Evolutionary conservation across 2,888 invertebrate species (phyloP).

Genomic region (Lithosia quadra): DNA sequence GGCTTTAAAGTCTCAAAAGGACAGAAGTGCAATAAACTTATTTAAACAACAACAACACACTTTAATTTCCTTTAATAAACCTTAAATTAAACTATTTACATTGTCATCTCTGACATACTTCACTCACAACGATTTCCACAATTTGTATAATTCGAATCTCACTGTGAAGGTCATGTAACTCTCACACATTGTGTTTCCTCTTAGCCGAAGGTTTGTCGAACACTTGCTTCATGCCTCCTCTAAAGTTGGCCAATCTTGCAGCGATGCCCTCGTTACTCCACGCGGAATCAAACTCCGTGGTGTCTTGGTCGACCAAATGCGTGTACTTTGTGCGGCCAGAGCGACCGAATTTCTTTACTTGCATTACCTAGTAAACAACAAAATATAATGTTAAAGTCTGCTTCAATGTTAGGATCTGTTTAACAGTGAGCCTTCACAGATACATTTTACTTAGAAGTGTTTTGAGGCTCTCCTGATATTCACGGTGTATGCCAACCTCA

Average conservation of each 20-base stretch:
- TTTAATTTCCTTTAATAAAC: slow-evolving; percentile 11
- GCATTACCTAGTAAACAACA: slow-evolving; percentile 92
- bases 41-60: background rate
- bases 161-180: background rate
- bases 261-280: slow-evolving; percentile 96
- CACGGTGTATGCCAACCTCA: no score
- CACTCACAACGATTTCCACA: background rate
- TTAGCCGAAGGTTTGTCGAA: slow-evolving; percentile 94
- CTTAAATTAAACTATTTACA: slow-evolving; percentile 18
- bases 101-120: background rate
- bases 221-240: slow-evolving; percentile 97
- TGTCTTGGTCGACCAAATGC: slow-evolving; percentile 99
- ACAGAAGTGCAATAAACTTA: background rate
- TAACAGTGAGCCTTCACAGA: no score
- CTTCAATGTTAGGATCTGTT: background rate
- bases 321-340: slow-evolving; percentile 99
- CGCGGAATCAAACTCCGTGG: slow-evolving; percentile 98
- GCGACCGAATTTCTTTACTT: slow-evolving; percentile 99
- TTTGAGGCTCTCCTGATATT: no score
- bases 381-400: background rate
- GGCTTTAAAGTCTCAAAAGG: no score
- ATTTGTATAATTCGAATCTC: background rate
- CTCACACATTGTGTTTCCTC: slow-evolving; percentile 65
- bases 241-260: slow-evolving; percentile 88
- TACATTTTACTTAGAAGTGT: no score